Evolutionary conservation across 2,797 vertebrate species (phyloP), one percentile per base, ranked within the genome.

Genomic region (Lacerta bilineata): DNA sequence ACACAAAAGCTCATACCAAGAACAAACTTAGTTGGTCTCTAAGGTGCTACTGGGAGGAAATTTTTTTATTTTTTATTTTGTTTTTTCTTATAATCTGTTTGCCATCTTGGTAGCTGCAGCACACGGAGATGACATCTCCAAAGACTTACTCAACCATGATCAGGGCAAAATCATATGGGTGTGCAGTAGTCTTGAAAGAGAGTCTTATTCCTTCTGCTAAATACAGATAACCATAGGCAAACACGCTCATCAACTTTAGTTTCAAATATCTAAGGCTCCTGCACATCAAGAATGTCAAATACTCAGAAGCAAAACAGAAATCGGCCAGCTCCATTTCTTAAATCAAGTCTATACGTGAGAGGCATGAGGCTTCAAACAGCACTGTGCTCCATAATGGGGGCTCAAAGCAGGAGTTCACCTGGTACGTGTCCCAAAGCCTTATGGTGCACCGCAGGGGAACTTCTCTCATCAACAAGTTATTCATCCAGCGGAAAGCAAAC

Each of bases 401-500:
- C 84, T 80, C 84, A 84, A 84, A 89, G 64, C 36, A 87, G 33
- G 36, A 18, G 87, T 95, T 96, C 94, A 98, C 97, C 97, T 98
- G 97, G 92, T 98, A 98, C 13, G 97, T 97, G 94, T 98, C 97
- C 97, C 97, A 98, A 11, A 98, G 94, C 8, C 97, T 96, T 89
- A 97, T 93, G 78, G 97, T 97, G 86, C 97, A 97, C 36, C 18
- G 96, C 75, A 97, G 95, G 1, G 97, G 97, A 92, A 98, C 92
- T 92, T 98, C 97, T 88, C 97, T 94, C 96, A 96, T 97, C 93
- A 98, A 94, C 90, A 98, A 95, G 94, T 98, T 97, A 95, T 98
- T 98, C 97, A 98, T 98, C 97, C 97, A 97, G 72, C 97, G 97
- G 94, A 97, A 98, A 88, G 97, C 97, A 85, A 98, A 98, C 72